Conservation (phyloP, 2,888 invertebrate genomes). For the Rhopalosiphum nymphaeae region DNA sequence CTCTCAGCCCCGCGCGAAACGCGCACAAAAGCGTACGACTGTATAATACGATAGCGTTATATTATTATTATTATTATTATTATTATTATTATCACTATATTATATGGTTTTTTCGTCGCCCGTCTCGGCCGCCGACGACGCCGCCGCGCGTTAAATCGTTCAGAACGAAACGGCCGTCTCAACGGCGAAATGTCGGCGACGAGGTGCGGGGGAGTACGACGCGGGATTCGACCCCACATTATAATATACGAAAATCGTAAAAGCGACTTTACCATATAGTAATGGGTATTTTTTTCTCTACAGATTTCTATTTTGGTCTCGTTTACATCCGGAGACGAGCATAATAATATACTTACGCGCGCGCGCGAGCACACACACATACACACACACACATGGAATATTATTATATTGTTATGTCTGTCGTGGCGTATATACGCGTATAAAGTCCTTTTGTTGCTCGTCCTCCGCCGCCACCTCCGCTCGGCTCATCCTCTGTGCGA, state of each 20-base stretch:
- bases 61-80: slow-evolving; percentile 16
- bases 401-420: background rate
- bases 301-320: slow-evolving; percentile 22
- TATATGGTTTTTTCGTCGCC: slow-evolving; percentile 46
- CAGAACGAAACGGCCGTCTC: slow-evolving; percentile 23
- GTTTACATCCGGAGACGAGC: slow-evolving; percentile 50
- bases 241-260: slow-evolving; percentile 36
- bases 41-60: background rate
- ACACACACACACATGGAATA: background rate
- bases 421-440: background rate
- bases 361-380: background rate
- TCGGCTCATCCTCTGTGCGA: background rate
- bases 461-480: background rate
- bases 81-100: slow-evolving; percentile 17
- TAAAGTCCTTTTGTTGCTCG: slow-evolving; percentile 11
- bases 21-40: background rate
- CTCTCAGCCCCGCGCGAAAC: background rate
- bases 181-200: background rate
- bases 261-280: background rate
- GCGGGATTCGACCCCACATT: background rate
- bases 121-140: background rate
- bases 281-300: background rate
- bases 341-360: background rate
- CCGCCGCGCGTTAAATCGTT: slow-evolving; percentile 37
- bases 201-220: background rate